These are phyloP conservation scores for Lampropteryx suffumata DNA, from an alignment of 2,888 invertebrate species.

Conservation along the genomic window DNA sequence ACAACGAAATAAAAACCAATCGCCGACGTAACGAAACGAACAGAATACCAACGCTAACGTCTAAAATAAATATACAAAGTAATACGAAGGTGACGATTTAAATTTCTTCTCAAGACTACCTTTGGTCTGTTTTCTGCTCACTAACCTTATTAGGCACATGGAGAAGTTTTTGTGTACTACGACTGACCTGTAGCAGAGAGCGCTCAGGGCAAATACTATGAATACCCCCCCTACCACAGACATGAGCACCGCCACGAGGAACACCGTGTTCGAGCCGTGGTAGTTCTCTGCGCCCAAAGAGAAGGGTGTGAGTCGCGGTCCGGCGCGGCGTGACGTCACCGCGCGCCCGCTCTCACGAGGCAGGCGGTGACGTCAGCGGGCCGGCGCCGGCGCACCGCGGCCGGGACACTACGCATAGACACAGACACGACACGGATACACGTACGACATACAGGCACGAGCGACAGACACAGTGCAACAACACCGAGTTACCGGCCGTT, in stretches of 20 bases:
- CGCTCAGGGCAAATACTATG: constrained; percentile 99
- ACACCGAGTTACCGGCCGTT: constrained; percentile 78
- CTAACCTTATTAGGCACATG: constrained; percentile 99
- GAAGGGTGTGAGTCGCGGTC: constrained; percentile 60
- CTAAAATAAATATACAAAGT: constrained; percentile 82
- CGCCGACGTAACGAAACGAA: constrained; percentile 75
- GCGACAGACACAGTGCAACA: constrained; percentile 75
- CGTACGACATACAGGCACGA: constrained; percentile 69
- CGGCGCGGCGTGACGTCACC: constrained; percentile 49
- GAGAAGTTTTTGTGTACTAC: constrained; percentile 99
- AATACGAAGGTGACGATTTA: constrained; percentile 83
- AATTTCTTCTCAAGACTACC: constrained; percentile 85
- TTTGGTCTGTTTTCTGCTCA: constrained; percentile 92
- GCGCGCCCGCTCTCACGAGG: constrained; percentile 41
- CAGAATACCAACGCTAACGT: constrained; percentile 81
- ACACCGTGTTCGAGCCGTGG: constrained; percentile 98
- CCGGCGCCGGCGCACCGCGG: constrained; percentile 49
- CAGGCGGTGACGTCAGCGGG: constrained; percentile 52
- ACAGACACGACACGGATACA: constrained; percentile 41
- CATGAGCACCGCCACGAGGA: constrained; percentile 98
- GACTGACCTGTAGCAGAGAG: constrained; percentile 99
- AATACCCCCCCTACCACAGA: constrained; percentile 99
- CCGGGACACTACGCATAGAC: constrained; percentile 44
- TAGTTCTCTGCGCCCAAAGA: constrained; percentile 92
- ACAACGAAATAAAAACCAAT: constrained; percentile 71